Conservation (phyloP, 2,888 invertebrate species). For the Clistopyga incitator region DNA sequence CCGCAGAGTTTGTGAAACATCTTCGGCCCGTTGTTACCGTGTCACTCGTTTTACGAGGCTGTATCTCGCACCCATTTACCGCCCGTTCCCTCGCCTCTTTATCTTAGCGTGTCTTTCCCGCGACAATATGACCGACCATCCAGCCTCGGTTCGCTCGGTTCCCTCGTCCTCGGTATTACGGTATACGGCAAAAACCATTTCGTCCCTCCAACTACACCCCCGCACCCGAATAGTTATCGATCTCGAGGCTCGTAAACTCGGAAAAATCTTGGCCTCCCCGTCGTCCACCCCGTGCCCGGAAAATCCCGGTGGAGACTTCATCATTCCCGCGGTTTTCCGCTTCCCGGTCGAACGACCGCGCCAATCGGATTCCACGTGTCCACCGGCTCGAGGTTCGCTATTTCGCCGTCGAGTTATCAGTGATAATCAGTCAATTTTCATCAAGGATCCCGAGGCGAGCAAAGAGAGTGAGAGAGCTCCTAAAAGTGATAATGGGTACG, state of each 20-base stretch:
- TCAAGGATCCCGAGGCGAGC: no score
- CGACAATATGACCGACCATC: constrained; percentile 55
- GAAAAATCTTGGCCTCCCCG: constrained; percentile 36
- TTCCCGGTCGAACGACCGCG: neutral
- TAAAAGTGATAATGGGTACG: constrained; percentile 55
- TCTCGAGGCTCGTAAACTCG: constrained; percentile 48
- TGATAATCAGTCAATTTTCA: neutral
- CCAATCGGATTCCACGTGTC: constrained; percentile 6
- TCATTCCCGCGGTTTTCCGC: neutral
- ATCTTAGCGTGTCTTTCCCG: constrained; percentile 44
- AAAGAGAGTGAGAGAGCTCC: constrained; percentile 29
- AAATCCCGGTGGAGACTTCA: constrained; percentile 14
- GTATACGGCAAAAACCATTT: constrained; percentile 17
- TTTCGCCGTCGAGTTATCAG: no score
- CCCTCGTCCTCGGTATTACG: constrained; percentile 5
- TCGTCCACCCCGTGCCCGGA: neutral
- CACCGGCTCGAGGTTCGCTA: no score
- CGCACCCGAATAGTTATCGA: constrained; percentile 44
- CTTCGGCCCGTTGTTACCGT: constrained; percentile 68
- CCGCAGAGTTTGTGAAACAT: constrained; percentile 60
- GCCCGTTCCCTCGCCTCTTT: constrained; percentile 53
- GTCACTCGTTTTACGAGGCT: constrained; percentile 76
- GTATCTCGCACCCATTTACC: constrained; percentile 74
- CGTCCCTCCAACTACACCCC: constrained; percentile 12
- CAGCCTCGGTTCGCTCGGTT: constrained; percentile 24